These are phyloP conservation scores for Eilema depressum DNA, from an alignment of 2,888 invertebrate genomes.

Conservation along the genomic window DNA sequence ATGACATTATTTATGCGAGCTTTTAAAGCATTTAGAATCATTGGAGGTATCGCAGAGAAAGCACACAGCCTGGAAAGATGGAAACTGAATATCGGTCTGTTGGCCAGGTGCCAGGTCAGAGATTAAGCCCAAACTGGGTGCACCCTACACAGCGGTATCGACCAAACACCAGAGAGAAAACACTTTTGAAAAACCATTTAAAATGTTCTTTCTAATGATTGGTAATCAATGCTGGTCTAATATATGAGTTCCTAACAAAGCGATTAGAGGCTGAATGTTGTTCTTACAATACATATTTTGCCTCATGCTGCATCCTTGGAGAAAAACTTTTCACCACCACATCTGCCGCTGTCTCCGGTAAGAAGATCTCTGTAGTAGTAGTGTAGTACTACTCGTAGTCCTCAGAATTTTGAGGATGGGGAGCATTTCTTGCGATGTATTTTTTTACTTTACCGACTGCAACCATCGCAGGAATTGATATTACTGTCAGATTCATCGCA, in stretches of 20 bases:
- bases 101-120: neutral
- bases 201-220: neutral
- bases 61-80: neutral
- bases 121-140: neutral
- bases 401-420: no score
- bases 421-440: no score
- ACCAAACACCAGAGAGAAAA: neutral
- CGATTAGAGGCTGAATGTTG: no score
- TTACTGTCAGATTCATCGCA: neutral
- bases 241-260: no score
- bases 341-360: no score
- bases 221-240: no score
- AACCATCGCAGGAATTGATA: neutral
- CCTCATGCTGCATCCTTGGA: no score
- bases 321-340: no score
- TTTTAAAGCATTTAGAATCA: neutral
- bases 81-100: neutral
- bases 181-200: neutral
- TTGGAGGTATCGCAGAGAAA: neutral
- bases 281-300: no score
- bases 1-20: neutral
- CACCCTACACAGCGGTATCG: neutral
- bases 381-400: no score
- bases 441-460: neutral
- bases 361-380: no score